A percentile compares a stretch with the other conserved stretches of the same genome.
Evolutionary conservation across 2,113 vertebrate species (phyloP).

Genomic region (Microtus montanus): DNA sequence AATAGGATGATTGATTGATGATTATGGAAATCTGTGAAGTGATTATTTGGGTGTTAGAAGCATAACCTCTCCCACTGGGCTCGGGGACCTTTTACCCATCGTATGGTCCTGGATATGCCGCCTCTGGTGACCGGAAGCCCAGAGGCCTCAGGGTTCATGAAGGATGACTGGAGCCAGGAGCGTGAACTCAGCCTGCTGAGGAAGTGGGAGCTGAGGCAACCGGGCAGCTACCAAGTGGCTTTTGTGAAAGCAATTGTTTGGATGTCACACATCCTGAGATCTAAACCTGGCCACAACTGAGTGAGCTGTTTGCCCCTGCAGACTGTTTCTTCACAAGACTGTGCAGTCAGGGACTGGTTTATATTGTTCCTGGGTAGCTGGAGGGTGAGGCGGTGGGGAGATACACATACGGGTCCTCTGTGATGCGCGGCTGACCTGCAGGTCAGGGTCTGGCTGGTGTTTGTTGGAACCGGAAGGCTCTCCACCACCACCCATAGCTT

Average conservation of each 20-base stretch:
- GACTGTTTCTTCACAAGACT: accelerated
- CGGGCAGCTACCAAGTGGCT: conserved; percentile 83
- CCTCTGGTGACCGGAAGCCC: conserved; percentile 84
- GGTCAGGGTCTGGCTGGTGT: accelerated
- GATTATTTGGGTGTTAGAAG: conserved; percentile 95
- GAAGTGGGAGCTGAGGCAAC: conserved; percentile 77
- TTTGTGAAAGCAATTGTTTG: conserved; percentile 81
- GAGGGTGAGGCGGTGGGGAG: not conserved
- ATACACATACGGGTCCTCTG: accelerated
- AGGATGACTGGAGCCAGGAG: conserved; percentile 85
- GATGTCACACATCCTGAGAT: conserved; percentile 78
- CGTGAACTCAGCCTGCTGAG: conserved; percentile 86
- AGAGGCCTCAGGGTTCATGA: conserved; percentile 84
- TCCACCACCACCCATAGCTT: accelerated
- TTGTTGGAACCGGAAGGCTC: accelerated
- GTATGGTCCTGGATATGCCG: conserved; percentile 84
- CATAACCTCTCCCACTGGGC: conserved; percentile 83
- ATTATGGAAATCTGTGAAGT: conserved; percentile 98
- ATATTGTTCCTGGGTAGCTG: not conserved
- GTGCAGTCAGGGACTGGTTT: accelerated
- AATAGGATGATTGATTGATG: conserved; percentile 95
- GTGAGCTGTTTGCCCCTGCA: accelerated
- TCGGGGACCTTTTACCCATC: conserved; percentile 84
- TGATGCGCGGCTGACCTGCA: accelerated
- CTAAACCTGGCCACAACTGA: not conserved